phyloP scores from a whole-genome alignment of 2,113 vertebrate species.

The Corythaixoides concolor region DNA sequence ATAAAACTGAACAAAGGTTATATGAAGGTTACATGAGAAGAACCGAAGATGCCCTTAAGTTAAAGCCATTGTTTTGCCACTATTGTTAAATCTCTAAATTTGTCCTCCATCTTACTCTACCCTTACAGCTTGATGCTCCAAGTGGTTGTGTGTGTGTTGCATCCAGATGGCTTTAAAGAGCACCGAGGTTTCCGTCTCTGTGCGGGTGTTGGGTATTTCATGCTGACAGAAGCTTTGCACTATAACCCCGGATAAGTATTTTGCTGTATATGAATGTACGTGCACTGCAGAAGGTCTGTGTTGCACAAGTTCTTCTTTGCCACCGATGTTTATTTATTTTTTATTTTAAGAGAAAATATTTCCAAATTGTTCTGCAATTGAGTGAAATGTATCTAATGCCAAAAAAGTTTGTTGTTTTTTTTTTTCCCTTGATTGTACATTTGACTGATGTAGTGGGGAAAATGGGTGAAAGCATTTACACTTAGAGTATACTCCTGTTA shows the following conservation, averaged over 20 bases:
- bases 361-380: slow-evolving; percentile 11
- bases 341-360: slow-evolving; percentile 24
- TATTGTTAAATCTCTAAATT: background rate
- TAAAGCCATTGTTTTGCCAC: slow-evolving; percentile 31
- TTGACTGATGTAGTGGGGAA: background rate
- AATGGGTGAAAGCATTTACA: background rate
- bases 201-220: background rate
- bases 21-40: background rate
- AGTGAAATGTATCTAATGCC: slow-evolving; percentile 22
- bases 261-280: slow-evolving; percentile 44
- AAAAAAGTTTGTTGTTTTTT: background rate
- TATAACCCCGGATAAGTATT: slow-evolving; percentile 14
- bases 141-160: background rate
- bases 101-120: background rate
- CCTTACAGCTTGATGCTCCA: background rate
- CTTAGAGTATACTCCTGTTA: background rate
- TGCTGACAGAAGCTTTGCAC: slow-evolving; percentile 61
- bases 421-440: background rate
- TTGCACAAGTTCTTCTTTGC: slow-evolving; percentile 24
- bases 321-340: slow-evolving; percentile 58
- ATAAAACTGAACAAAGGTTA: background rate
- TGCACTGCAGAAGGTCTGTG: slow-evolving; percentile 19
- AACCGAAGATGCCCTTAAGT: background rate
- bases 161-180: background rate
- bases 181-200: background rate